These are phyloP conservation scores for Drosophila borealis DNA, from an alignment of 2,888 invertebrate genomes.

Conservation along the genomic window DNA sequence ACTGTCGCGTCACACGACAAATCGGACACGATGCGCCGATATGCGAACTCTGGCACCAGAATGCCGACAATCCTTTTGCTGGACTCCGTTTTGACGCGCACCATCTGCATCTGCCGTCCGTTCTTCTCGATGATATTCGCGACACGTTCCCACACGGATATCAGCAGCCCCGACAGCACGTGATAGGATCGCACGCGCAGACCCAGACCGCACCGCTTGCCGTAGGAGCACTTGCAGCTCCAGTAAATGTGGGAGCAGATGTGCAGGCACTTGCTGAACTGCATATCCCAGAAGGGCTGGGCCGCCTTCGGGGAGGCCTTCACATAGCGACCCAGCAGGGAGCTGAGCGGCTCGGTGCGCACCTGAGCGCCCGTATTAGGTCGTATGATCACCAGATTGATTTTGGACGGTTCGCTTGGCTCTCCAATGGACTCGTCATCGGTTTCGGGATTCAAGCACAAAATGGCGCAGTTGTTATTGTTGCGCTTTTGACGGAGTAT, in stretches of 20 bases:
- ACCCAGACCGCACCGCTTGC: slow-evolving; percentile 95
- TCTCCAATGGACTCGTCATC: not conserved
- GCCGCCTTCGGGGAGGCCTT: slow-evolving; percentile 91
- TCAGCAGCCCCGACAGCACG: slow-evolving; percentile 97
- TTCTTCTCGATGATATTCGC: slow-evolving; percentile 93
- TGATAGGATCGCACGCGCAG: slow-evolving; percentile 95
- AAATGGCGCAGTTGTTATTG: slow-evolving; percentile 93
- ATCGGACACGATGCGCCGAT: slow-evolving; percentile 91
- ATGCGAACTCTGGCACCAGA: slow-evolving; percentile 94
- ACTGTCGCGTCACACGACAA: slow-evolving; percentile 91
- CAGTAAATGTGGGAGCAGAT: slow-evolving; percentile 97
- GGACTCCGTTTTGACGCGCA: slow-evolving; percentile 94
- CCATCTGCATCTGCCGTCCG: slow-evolving; percentile 97
- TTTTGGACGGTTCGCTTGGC: slow-evolving; percentile 86
- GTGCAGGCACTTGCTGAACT: slow-evolving; percentile 92
- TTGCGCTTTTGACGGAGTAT: slow-evolving; percentile 93
- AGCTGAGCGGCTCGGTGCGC: slow-evolving; percentile 92
- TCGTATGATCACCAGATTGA: slow-evolving; percentile 89
- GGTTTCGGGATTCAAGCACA: slow-evolving; percentile 83
- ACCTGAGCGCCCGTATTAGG: slow-evolving; percentile 97
- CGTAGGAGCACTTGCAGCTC: slow-evolving; percentile 93
- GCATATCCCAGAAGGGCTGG: slow-evolving; percentile 94
- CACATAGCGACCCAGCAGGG: slow-evolving; percentile 93
- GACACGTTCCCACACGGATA: slow-evolving; percentile 98
- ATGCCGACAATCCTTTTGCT: slow-evolving; percentile 97